A percentile compares a stretch with the other conserved stretches of the same genome.
Evolutionary conservation across 1,140 invertebrate species (phyloP).

Genomic region (Lordiphosa stackelbergi): DNA sequence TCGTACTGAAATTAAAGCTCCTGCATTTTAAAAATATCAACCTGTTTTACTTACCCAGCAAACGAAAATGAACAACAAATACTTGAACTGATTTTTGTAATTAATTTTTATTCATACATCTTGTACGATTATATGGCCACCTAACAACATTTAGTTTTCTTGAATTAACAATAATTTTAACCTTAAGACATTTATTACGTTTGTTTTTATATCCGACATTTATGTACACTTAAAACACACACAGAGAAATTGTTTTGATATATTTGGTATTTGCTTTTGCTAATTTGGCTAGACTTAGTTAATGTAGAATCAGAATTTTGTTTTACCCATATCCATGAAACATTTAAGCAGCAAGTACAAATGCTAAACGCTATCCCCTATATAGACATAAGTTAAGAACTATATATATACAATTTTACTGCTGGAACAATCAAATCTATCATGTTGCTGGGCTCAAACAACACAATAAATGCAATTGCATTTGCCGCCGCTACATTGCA

Average conservation of each 20-base stretch:
- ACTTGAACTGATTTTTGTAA: slow-evolving; percentile 6
- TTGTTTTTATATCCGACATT: not conserved
- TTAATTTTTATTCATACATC: slow-evolving; percentile 39
- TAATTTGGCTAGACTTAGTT: slow-evolving; percentile 12
- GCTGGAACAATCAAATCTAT: slow-evolving; percentile 61
- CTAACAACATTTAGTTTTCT: slow-evolving; percentile 56
- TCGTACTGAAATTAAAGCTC: too few relatives aligned
- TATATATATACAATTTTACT: slow-evolving; percentile 33
- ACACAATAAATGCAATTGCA: slow-evolving; percentile 67
- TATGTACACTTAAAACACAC: slow-evolving; percentile 17
- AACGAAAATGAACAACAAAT: too few relatives aligned
- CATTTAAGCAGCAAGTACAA: slow-evolving; percentile 11
- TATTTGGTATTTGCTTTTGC: not conserved
- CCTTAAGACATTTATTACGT: slow-evolving; percentile 16
- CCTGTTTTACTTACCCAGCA: too few relatives aligned
- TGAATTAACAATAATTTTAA: slow-evolving; percentile 32
- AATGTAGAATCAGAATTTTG: not conserved
- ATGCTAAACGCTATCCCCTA: slow-evolving; percentile 7
- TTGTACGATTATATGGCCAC: slow-evolving; percentile 33
- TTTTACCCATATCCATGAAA: slow-evolving; percentile 11
- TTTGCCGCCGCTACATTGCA: slow-evolving; percentile 35
- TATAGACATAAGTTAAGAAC: not conserved
- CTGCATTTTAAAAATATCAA: too few relatives aligned
- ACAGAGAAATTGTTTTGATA: slow-evolving; percentile 2
- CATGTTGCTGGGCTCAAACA: slow-evolving; percentile 74